These are phyloP conservation scores for Penaeus chinensis DNA, from an alignment of 1,140 invertebrate species.

Conservation along the genomic window DNA sequence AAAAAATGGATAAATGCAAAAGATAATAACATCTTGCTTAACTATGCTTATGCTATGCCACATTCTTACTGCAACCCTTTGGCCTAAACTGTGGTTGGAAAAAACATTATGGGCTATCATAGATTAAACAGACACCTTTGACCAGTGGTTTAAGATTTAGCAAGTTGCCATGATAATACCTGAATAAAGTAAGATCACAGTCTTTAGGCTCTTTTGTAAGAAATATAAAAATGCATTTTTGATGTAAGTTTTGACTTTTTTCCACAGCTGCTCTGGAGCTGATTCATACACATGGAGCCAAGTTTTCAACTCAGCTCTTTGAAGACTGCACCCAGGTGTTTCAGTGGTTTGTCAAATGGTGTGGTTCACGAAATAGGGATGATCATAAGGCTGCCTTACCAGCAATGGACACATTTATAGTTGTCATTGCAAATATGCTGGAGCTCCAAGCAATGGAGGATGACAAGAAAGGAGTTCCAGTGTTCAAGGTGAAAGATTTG, in stretches of 20 bases:
- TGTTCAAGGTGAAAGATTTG: conserved; percentile 40
- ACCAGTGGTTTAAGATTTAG: too few relatives aligned
- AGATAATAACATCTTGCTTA: too few relatives aligned
- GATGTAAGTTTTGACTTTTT: background rate
- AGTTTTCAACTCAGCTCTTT: conserved; percentile 41
- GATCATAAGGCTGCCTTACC: conserved; percentile 44
- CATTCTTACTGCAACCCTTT: too few relatives aligned
- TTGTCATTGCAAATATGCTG: conserved; percentile 31
- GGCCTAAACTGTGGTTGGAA: too few relatives aligned
- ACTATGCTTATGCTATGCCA: too few relatives aligned
- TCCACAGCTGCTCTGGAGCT: conserved; percentile 43
- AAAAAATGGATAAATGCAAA: too few relatives aligned
- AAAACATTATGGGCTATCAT: too few relatives aligned
- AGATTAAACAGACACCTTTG: too few relatives aligned
- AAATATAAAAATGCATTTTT: too few relatives aligned
- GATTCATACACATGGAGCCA: conserved; percentile 38
- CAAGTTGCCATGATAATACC: too few relatives aligned
- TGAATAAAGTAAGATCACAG: too few relatives aligned
- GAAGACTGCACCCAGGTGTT: conserved; percentile 32
- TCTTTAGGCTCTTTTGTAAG: too few relatives aligned
- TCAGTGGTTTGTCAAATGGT: conserved; percentile 41
- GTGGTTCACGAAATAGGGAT: conserved; percentile 31
- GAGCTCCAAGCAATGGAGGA: conserved; percentile 28
- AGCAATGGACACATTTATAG: conserved; percentile 40
- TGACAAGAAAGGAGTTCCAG: conserved; percentile 5